A percentile compares a stretch with the other conserved stretches of the same genome.
These are phyloP conservation scores for Heliothis virescens DNA, from an alignment of 1,140 invertebrate species.

Conservation along the genomic window DNA sequence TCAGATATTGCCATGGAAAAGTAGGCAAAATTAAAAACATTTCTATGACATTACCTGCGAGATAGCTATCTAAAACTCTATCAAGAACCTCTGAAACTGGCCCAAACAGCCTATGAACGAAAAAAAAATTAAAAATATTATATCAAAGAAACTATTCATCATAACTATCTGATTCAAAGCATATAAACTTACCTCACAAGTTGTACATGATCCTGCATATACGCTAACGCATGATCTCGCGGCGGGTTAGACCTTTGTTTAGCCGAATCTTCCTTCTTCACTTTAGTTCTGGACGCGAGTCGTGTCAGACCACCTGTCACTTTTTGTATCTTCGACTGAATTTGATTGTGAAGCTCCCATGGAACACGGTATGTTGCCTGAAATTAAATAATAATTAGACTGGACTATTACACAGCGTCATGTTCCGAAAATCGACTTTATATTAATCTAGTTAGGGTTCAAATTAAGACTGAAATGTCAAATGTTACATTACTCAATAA, in stretches of 20 bases:
- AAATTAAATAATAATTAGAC: neutral
- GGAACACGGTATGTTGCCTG: slow-evolving; percentile 92
- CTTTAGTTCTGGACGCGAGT: slow-evolving; percentile 94
- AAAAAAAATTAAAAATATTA: neutral
- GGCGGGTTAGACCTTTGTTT: slow-evolving; percentile 77
- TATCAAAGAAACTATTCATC: neutral
- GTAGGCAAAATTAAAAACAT: no score
- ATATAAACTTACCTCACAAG: slow-evolving; percentile 79
- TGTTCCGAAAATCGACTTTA: no score
- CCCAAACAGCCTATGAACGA: neutral
- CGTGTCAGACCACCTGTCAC: slow-evolving; percentile 96
- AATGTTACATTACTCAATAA: no score
- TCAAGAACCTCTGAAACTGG: neutral
- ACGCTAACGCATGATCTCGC: slow-evolving; percentile 86
- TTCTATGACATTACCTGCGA: no score
- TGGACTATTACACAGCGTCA: no score
- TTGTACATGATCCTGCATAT: slow-evolving; percentile 83
- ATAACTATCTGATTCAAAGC: neutral
- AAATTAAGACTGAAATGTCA: no score
- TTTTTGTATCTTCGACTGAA: slow-evolving; percentile 98
- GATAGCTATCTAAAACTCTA: no score
- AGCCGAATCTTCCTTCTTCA: slow-evolving; percentile 90
- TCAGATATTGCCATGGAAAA: no score
- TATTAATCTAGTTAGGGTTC: no score
- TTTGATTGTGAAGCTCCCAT: slow-evolving; percentile 97